Base-by-base conservation (phyloP, 2,113 vertebrate genomes). In the Hippocampus mohnikei region DNA sequence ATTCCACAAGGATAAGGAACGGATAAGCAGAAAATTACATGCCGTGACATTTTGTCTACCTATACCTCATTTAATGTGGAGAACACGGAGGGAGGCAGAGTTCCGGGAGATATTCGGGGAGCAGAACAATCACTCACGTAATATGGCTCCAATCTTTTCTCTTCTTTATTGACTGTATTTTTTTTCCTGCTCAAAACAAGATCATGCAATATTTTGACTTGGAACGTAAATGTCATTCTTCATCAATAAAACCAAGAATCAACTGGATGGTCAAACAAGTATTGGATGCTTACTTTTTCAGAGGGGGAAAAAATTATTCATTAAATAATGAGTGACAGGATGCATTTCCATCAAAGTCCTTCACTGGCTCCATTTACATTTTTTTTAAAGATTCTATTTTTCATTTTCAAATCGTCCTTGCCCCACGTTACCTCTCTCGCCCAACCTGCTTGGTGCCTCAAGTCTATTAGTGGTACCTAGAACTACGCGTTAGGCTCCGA, bases 41-140 rank as follows among this genome's bases (percentile, higher is more conserved):
- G 72, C 67, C 69, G 61, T 75, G 76, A 75, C 70, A 83, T 76
- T 86, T 81, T 84, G 76, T 85, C 80, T 21, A 5, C 42, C 40
- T n/a, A 25, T 74, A 18, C 70, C 46, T 1, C 59, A 59, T 72
- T 75, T 62, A 37, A 10, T 77, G 61, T 42, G 37, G 33, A 78
- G 63, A 67, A 62, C 69, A 55, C 23, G 27, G 16, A 52, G 61
- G 20, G 66, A 77, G 46, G 53, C 18, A n/a, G 41, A 61, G 59
- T 33, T 80, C 71, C 62, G 67, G 71, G 66, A 73, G 75, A 76
- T 61, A 55, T 63, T 48, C 70, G 67, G 65, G 65, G 64, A 67
- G 46, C 56, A 52, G 21, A 78, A 72, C 72, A 74, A 80, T 80
- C 71, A 53, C 23, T 62, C 55, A 40, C 56, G 84, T 69, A 63